phyloP scores from a whole-genome alignment of 2,888 invertebrate genomes.

The Pilophorus perplexus region DNA sequence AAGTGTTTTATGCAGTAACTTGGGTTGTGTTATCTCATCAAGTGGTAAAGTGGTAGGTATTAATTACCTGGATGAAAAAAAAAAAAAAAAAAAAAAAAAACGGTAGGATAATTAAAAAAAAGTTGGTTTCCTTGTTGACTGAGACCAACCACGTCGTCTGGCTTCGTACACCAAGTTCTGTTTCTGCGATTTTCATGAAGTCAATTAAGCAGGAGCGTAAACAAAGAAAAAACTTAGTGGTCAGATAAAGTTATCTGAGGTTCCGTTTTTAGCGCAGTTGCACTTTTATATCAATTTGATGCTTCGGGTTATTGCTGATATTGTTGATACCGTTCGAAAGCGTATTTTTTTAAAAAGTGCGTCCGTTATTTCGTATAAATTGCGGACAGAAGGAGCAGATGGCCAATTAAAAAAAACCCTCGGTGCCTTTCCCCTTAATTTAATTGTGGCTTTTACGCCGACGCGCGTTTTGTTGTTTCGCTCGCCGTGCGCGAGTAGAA shows the following conservation, averaged over 20 bases:
- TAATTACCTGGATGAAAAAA: too few species aligned
- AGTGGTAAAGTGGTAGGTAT: slow-evolving; percentile 41
- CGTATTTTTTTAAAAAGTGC: slow-evolving; percentile 1
- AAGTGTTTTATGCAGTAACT: slow-evolving; percentile 42
- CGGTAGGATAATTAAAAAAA: slow-evolving; percentile 36
- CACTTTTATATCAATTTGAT: too few species aligned
- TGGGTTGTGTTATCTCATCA: slow-evolving; percentile 38
- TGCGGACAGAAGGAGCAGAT: slow-evolving; percentile 12
- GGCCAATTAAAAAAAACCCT: slow-evolving; percentile 33
- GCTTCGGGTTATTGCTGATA: too few species aligned
- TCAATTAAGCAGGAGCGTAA: too few species aligned
- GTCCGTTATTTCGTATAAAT: slow-evolving; percentile 23
- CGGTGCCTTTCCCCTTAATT: slow-evolving; percentile 31
- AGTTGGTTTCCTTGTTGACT: slow-evolving; percentile 34
- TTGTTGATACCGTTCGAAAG: too few species aligned
- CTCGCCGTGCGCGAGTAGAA: not conserved
- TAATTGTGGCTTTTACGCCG: slow-evolving; percentile 35
- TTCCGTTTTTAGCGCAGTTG: too few species aligned
- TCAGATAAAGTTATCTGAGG: too few species aligned
- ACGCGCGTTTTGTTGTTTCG: slow-evolving; percentile 7
- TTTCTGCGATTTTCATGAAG: too few species aligned
- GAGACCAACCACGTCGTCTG: slow-evolving; percentile 29
- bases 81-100: too few species aligned
- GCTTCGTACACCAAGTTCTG: slow-evolving; percentile 30
- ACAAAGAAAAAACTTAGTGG: not conserved